Percentiles rank a stretch among this genome's conserved stretches.
phyloP scores from a whole-genome alignment of 2,113 vertebrate species.

The Anguilla rostrata region DNA sequence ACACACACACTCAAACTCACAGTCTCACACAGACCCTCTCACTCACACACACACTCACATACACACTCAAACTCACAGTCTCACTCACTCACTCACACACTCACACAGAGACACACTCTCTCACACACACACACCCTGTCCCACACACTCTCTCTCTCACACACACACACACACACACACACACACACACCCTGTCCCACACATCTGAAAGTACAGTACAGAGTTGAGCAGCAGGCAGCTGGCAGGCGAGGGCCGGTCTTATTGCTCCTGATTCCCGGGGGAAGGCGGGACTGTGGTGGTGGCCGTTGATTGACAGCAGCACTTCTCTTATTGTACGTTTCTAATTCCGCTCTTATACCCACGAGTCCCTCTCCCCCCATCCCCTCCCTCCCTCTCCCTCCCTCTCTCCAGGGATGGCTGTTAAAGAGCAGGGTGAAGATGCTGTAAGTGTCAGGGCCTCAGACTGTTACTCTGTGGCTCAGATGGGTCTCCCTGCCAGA shows the following conservation, averaged over 20 bases:
- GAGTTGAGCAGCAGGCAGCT: constrained; percentile 10
- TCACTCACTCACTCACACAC: not conserved
- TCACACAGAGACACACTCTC: not conserved
- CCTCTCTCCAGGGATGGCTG: not conserved
- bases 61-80: too few relatives aligned
- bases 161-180: not conserved
- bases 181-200: not conserved
- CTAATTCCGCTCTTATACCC: not conserved
- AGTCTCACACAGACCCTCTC: too few relatives aligned
- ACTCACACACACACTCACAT: too few relatives aligned
- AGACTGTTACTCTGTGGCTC: not conserved
- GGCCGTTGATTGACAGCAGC: not conserved
- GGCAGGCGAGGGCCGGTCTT: not conserved
- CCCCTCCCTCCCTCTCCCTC: not conserved
- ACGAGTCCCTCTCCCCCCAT: not conserved
- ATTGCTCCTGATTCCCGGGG: constrained; percentile 6
- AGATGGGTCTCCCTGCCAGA: not conserved
- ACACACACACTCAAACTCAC: too few relatives aligned
- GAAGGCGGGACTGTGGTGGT: not conserved
- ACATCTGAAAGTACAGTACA: constrained; percentile 20
- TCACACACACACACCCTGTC: too few relatives aligned
- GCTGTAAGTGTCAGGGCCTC: not conserved
- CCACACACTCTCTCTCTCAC: not conserved
- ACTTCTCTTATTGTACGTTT: not conserved
- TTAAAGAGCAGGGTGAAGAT: not conserved